Conservation (phyloP, 92 coral and sea anemone species). For the Phymanthus crucifer region DNA sequence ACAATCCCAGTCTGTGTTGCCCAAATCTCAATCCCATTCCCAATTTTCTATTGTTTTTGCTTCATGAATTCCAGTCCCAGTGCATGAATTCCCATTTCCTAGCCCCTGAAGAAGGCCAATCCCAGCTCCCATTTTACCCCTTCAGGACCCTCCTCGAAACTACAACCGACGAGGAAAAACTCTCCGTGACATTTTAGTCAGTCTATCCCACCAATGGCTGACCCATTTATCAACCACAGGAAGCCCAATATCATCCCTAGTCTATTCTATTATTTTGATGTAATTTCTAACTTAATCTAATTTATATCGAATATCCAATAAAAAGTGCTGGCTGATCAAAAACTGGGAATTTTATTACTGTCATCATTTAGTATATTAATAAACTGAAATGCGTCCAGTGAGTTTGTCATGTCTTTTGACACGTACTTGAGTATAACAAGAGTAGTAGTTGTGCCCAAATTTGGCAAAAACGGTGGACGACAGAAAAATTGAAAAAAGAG, state of each 20-base stretch:
- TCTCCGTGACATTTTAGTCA: too few species aligned
- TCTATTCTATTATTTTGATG: not conserved
- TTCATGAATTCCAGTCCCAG: too few species aligned
- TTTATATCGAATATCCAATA: not conserved
- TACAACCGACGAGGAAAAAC: too few species aligned
- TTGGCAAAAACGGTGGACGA: not conserved
- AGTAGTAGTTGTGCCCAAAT: not conserved
- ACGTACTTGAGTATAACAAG: not conserved
- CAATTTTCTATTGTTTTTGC: too few species aligned
- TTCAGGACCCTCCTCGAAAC: too few species aligned
- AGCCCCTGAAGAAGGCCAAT: too few species aligned
- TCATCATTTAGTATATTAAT: not conserved
- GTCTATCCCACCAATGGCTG: not conserved
- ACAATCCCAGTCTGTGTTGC: too few species aligned
- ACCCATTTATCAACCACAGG: not conserved
- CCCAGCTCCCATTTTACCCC: too few species aligned
- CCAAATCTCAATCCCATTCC: too few species aligned
- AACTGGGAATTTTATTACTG: not conserved
- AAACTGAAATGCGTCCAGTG: not conserved
- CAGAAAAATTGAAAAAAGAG: not conserved
- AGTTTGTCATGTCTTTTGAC: not conserved
- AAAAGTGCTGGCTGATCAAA: not conserved
- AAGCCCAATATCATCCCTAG: slow-evolving; percentile 2
- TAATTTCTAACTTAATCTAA: not conserved
- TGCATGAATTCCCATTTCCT: too few species aligned